These are phyloP conservation scores for Anguilla obscura DNA, from an alignment of 2,797 vertebrate genomes.

Conservation along the genomic window DNA sequence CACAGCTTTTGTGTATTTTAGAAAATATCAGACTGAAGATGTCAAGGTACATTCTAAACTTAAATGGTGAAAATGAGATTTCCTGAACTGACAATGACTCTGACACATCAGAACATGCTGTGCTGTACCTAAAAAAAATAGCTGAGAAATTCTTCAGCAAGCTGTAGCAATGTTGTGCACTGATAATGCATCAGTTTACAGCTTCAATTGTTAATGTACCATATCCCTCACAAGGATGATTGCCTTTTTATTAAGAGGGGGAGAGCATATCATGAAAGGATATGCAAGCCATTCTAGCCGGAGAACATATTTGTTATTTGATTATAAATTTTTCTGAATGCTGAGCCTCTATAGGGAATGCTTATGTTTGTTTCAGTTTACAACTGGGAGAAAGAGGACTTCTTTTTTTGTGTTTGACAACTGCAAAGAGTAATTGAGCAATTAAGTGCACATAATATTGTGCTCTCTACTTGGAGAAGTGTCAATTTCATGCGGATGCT, in stretches of 20 bases:
- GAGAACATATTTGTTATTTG: not conserved
- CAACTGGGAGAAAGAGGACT: not conserved
- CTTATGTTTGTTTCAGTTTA: not conserved
- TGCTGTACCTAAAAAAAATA: not conserved
- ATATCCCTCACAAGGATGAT: not conserved
- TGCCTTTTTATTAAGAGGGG: not conserved
- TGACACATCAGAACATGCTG: not conserved
- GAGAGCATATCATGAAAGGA: not conserved
- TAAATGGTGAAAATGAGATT: constrained; percentile 56
- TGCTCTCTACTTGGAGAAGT: not conserved
- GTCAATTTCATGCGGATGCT: not conserved
- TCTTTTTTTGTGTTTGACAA: not conserved
- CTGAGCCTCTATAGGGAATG: not conserved
- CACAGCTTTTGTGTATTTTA: constrained; percentile 68
- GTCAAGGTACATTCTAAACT: constrained; percentile 84
- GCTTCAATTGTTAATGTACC: not conserved
- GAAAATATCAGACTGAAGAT: constrained; percentile 62
- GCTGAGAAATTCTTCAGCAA: not conserved
- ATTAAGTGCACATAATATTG: not conserved
- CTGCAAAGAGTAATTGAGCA: not conserved
- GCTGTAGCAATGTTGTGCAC: not conserved
- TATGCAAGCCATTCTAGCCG: not conserved
- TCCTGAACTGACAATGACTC: not conserved
- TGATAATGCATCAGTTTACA: not conserved
- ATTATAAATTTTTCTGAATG: not conserved